Evolutionary conservation across 2,797 vertebrate species (phyloP), one percentile per base, ranked within the genome.

Genomic region (Pogonophryne albipinna): DNA sequence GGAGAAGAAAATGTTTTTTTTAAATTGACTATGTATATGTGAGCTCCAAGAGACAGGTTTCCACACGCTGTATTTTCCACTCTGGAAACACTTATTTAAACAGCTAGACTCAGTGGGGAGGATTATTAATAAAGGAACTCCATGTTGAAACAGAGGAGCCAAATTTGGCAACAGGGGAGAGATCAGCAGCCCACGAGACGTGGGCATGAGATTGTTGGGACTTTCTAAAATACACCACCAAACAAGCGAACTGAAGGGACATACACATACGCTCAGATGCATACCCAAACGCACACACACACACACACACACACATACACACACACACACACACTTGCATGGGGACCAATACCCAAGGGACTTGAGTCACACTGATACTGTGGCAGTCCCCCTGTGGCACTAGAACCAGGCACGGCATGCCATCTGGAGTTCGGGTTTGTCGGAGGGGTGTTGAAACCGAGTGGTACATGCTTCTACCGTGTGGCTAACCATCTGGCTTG

Each of bases 401-500:
- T 61, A 85, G 87, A 92, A 89, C 87, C 93, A 93, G 90, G 88
- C 89, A 90, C 81, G 77, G 87, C 86, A 85, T 90, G 94, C 93
- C 91, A 94, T 95, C 94, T 94, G 93, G 93, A 94, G 93, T 44
- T 76, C 78, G 89, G 85, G 87, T 93, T 92, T 93, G 91, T 93
- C 89, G 78, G 85, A 91, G 85, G 86, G 85, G 91, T 94, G 93
- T 94, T 91, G 92, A 89, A 92, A 91, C 87, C 75, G 90, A 93
- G 85, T 85, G 85, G 89, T 93, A 90, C 92, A 93, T 90, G 89
- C 90, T 90, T 91, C 81, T 76, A 90, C 89, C 88, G 88, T 92
- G 91, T 88, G 89, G 90, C 85, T 89, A 88, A 91, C 94, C 92
- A 95, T 95, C 94, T 95, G 93, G 86, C 90, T 92, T 87, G 91